phyloP scores from a whole-genome alignment of 2,888 invertebrate species.

The Hypsopygia costalis region DNA sequence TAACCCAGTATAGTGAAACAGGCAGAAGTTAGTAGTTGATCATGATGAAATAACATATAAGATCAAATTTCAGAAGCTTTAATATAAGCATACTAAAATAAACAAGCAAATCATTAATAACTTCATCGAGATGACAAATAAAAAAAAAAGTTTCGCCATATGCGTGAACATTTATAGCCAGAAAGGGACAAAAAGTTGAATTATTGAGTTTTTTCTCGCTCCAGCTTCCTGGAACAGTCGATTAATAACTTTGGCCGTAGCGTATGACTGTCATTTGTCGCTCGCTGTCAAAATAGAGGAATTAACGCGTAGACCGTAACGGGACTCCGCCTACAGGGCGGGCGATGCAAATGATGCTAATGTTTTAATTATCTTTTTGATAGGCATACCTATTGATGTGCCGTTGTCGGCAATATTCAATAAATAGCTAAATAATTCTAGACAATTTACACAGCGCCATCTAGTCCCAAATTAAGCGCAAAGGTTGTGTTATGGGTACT shows the following conservation, averaged over 20 bases:
- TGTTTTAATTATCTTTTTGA: too few species aligned
- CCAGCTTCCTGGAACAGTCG: constrained; percentile 48
- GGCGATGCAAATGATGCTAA: constrained; percentile 18
- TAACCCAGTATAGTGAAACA: too few species aligned
- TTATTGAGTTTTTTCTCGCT: constrained; percentile 37
- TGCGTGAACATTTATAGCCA: constrained; percentile 39
- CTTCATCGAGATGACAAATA: constrained; percentile 19
- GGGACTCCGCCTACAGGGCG: constrained; percentile 64
- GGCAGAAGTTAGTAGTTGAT: too few species aligned
- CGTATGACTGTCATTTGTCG: constrained; percentile 68
- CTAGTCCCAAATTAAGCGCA: too few species aligned
- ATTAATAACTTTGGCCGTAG: constrained; percentile 46
- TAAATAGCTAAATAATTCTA: too few species aligned
- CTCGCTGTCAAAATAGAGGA: constrained; percentile 68
- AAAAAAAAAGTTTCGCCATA: constrained; percentile 34
- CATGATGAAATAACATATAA: too few species aligned
- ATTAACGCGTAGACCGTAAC: constrained; percentile 55
- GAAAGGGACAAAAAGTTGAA: constrained; percentile 38
- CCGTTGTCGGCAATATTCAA: too few species aligned
- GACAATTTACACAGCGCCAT: too few species aligned
- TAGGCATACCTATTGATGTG: too few species aligned
- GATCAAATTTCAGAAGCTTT: neutral
- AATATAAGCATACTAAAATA: constrained; percentile 3
- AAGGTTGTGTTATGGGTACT: too few species aligned
- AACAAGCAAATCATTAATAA: constrained; percentile 26